Evolutionary conservation across 2,888 invertebrate species (phyloP), one percentile per base, ranked within the genome.

Genomic region (Gryllus longicercus): DNA sequence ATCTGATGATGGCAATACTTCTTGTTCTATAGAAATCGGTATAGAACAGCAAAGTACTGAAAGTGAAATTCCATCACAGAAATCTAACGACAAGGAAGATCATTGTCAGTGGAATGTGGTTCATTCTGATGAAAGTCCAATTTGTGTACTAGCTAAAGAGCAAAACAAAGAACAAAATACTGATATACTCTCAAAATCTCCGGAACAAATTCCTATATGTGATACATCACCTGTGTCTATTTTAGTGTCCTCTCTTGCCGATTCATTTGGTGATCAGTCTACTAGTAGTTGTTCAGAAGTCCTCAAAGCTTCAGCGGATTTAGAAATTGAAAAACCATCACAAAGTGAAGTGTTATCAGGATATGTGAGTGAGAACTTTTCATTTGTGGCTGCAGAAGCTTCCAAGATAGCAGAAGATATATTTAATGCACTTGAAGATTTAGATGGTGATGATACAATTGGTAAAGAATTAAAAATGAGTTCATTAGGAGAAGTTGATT

Each of bases 331-430:
- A 63, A n/a, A n/a, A 63, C 3, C 63, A 14, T 5, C 16, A 14
- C 63, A 63, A 63, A 63, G 63, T 63, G 63, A 63, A 63, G n/a
- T 14, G 14, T 63, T 63, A n/a, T 14, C 63, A 5, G 63, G 14
- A 63, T 63, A 63, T 63, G 63, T 63, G 14, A 63, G 63, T 63
- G 63, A 63, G n/a, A 63, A 63, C 63, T 63, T 63, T 63, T 63
- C 63, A n/a, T 63, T 63, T 63, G 63, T 63, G 8, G 63, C 63
- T 63, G 63, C 63, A 18, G 63, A 63, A 63, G 63, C 63, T 63
- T 63, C 63, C 14, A 63, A n/a, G n/a, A 63, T 63, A 18, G 63
- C 63, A 18, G 63, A 63, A 63, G 63, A 63, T n/a, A 63, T 63
- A 63, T 63, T 63, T n/a, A 63, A 63, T 63, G 63, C 63, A 3